These are phyloP conservation scores for Holothuria leucospilota DNA, from an alignment of 53 echinoderm and acorn worm genomes.

Conservation along the genomic window DNA sequence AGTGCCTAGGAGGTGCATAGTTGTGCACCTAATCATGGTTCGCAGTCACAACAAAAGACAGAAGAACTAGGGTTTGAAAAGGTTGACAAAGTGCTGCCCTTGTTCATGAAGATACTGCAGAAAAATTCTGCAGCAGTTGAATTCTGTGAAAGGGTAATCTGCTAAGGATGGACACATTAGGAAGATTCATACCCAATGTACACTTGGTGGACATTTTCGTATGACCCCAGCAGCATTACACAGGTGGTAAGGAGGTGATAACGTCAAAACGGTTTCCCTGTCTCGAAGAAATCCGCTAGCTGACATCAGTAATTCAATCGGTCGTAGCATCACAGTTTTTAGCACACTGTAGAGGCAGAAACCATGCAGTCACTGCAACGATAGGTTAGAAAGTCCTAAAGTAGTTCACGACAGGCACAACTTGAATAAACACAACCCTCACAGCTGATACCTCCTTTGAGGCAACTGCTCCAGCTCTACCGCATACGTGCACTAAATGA, in stretches of 20 bases:
- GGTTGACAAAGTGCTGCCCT: not conserved
- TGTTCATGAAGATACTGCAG: not conserved
- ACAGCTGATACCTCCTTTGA: not conserved
- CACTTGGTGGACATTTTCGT: slow-evolving; percentile 5
- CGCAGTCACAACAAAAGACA: not conserved
- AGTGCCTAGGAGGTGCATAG: too few relatives aligned
- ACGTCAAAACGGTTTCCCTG: slow-evolving; percentile 4
- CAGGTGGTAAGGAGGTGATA: not conserved
- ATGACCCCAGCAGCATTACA: not conserved
- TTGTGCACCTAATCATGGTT: not conserved
- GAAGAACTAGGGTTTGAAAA: not conserved
- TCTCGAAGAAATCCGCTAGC: slow-evolving; percentile 6
- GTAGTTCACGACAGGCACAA: not conserved
- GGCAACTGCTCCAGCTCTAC: slow-evolving; percentile 8
- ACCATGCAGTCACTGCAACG: slow-evolving; percentile 27
- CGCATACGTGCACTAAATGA: not conserved
- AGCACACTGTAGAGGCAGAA: slow-evolving; percentile 9
- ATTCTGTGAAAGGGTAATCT: too few relatives aligned
- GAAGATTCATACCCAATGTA: not conserved
- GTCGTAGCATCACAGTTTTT: slow-evolving; percentile 32
- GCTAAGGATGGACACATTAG: not conserved
- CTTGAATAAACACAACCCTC: not conserved
- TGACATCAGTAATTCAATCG: slow-evolving; percentile 11
- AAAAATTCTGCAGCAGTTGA: not conserved
- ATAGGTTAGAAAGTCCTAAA: not conserved